Conservation (phyloP, 1,140 invertebrate genomes). For the Euglossa dilemma region DNA sequence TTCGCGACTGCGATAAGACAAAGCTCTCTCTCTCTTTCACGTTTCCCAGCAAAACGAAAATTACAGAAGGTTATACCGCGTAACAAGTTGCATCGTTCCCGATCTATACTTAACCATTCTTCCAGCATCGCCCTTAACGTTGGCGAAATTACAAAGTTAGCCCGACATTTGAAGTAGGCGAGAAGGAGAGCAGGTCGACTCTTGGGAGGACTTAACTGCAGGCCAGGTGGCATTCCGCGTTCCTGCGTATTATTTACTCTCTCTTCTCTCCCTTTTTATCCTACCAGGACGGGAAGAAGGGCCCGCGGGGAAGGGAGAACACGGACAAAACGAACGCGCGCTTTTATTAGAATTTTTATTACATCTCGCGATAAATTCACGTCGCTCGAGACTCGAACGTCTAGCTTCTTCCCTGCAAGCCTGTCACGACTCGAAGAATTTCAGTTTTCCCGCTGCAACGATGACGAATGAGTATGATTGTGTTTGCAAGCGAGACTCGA, state of each 20-base stretch:
- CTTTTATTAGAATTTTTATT: conserved; percentile 39
- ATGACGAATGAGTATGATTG: too few species aligned
- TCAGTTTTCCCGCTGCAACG: conserved; percentile 19
- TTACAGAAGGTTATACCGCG: conserved; percentile 45
- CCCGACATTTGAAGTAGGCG: conserved; percentile 28
- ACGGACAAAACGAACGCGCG: conserved; percentile 34
- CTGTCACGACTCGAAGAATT: conserved; percentile 22
- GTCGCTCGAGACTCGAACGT: not conserved
- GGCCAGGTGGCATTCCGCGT: conserved; percentile 45
- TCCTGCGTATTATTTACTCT: conserved; percentile 68
- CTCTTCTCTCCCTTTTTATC: conserved; percentile 9
- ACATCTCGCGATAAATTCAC: conserved; percentile 29
- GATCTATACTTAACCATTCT: conserved; percentile 67
- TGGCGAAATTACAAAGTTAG: conserved; percentile 54
- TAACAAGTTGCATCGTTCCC: conserved; percentile 58
- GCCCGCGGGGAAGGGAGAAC: not conserved
- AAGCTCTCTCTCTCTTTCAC: not conserved
- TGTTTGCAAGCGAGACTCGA: not conserved
- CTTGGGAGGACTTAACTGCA: conserved; percentile 1
- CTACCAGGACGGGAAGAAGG: conserved; percentile 33
- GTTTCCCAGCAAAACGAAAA: conserved; percentile 46
- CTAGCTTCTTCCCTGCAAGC: not conserved
- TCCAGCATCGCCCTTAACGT: conserved; percentile 17
- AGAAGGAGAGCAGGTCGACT: not conserved
- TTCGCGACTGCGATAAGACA: not conserved